A percentile compares a stretch with the other conserved stretches of the same genome.
Conservation (phyloP, 2,113 vertebrate genomes). For the human region GRCh38 chr6:94044501-94045000, state of each 20-base stretch:
- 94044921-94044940: slow-evolving; percentile 11
- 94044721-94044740: slow-evolving; percentile 2
- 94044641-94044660: background rate
- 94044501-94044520: background rate
- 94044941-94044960: background rate
- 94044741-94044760: background rate
- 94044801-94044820: background rate
- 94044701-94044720: slow-evolving; percentile 28
- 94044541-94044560: slow-evolving; percentile 3
- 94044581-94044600: background rate
- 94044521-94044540: background rate
- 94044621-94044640: slow-evolving; percentile 14
- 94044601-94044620: background rate
- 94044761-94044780: background rate
- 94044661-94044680: background rate
- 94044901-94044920: background rate
- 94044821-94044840: background rate
- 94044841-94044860: background rate
- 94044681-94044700: background rate
- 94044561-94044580: background rate
- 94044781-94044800: slow-evolving; percentile 28
- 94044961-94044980: background rate
- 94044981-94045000: background rate
- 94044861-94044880: background rate
- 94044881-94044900: rapidly evolving